Evolutionary conservation across 2,888 invertebrate species (phyloP).

Genomic region (Lasioglossum malachurum): DNA sequence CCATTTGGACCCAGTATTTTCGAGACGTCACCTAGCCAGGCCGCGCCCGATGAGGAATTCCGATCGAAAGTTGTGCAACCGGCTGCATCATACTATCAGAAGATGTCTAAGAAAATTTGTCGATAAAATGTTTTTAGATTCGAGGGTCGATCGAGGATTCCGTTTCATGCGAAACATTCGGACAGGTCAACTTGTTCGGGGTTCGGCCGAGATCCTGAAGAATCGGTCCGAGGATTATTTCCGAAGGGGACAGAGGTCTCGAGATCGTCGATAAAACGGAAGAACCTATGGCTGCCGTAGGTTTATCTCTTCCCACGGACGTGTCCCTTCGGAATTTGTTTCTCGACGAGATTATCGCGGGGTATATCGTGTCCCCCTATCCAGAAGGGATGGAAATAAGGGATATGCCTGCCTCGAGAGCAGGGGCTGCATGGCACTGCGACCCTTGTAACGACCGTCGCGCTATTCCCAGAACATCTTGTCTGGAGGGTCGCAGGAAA

Average conservation of each 20-base stretch:
- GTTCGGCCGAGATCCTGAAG: not conserved
- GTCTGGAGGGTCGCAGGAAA: not conserved
- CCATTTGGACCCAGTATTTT: not conserved
- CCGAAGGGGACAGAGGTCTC: slow-evolving; percentile 17
- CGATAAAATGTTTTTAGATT: too few relatives aligned
- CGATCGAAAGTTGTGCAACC: not conserved
- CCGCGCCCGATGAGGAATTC: not conserved
- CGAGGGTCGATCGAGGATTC: not conserved
- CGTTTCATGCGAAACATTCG: not conserved
- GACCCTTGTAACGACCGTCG: slow-evolving; percentile 10
- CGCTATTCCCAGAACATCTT: slow-evolving; percentile 1
- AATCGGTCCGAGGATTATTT: not conserved
- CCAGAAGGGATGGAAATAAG: slow-evolving; percentile 27
- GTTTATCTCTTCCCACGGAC: slow-evolving; percentile 49
- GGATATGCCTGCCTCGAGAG: not conserved
- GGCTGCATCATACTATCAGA: too few relatives aligned
- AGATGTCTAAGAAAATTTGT: too few relatives aligned
- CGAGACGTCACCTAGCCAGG: not conserved
- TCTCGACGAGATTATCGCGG: slow-evolving; percentile 47
- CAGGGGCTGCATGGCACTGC: not conserved
- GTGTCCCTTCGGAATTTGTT: slow-evolving; percentile 60
- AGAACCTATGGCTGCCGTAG: slow-evolving; percentile 24
- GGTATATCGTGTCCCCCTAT: slow-evolving; percentile 38
- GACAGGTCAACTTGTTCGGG: not conserved
- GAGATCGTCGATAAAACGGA: slow-evolving; percentile 59